Conservation (phyloP, 2,113 vertebrate genomes). For the Ranitomeya variabilis region DNA sequence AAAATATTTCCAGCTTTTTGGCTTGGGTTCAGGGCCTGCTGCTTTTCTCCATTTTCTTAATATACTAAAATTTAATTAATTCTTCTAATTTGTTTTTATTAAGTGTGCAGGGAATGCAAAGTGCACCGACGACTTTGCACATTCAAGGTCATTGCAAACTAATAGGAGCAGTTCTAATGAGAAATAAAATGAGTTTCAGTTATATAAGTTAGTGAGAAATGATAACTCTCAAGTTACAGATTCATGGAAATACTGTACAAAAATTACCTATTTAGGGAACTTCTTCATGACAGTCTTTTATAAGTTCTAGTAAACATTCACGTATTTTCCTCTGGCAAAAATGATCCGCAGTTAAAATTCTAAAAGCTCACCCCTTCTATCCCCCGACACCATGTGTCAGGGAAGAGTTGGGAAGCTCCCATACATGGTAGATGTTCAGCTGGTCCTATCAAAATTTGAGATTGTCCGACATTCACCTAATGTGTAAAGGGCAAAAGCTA, state of each 20-base stretch:
- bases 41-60: conserved; percentile 26
- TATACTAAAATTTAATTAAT: conserved; percentile 40
- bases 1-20: neutral
- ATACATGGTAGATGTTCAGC: too few relatives aligned
- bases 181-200: neutral
- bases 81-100: conserved; percentile 44
- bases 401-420: too few relatives aligned
- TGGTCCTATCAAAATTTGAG: too few relatives aligned
- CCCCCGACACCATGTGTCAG: too few relatives aligned
- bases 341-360: too few relatives aligned
- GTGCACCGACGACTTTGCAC: conserved; percentile 23
- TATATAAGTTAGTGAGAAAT: neutral
- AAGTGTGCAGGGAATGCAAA: conserved; percentile 41
- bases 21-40: neutral
- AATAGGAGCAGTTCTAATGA: neutral
- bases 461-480: too few relatives aligned
- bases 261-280: too few relatives aligned
- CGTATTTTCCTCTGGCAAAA: too few relatives aligned
- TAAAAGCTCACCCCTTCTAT: too few relatives aligned
- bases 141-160: conserved; percentile 35
- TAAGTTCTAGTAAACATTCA: too few relatives aligned
- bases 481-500: too few relatives aligned
- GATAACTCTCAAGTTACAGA: neutral
- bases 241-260: neutral
- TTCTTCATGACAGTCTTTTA: too few relatives aligned